Percentiles rank a stretch among this genome's conserved stretches.
Evolutionary conservation across 1,140 invertebrate species (phyloP).

Genomic region (Saccostrea echinata): DNA sequence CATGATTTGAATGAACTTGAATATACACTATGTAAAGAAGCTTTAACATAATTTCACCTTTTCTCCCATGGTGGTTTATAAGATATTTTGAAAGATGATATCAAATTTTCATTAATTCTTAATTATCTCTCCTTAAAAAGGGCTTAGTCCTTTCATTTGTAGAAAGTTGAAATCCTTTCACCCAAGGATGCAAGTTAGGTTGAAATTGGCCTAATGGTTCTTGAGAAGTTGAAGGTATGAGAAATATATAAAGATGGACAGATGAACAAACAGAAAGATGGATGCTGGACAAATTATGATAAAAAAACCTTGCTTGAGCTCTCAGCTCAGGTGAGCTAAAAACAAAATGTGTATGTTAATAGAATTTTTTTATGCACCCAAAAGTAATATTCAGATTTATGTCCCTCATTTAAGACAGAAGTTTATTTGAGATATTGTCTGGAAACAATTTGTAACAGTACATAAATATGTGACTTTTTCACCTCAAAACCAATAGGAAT

Average conservation of each 20-base stretch:
- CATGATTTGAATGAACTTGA: not conserved
- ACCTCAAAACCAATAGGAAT: too few species aligned
- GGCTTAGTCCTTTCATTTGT: not conserved
- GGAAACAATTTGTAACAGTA: too few species aligned
- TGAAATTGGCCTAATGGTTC: not conserved
- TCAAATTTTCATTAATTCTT: not conserved
- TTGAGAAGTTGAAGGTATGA: not conserved
- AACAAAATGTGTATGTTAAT: too few species aligned
- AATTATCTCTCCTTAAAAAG: not conserved
- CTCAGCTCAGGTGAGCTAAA: not conserved
- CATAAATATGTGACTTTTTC: too few species aligned
- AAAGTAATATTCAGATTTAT: too few species aligned
- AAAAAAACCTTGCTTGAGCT: not conserved
- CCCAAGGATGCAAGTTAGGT: not conserved
- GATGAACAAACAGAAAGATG: too few species aligned
- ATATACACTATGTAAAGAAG: not conserved
- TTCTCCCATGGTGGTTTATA: not conserved
- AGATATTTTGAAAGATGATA: not conserved
- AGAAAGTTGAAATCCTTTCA: too few species aligned
- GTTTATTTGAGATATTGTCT: too few species aligned
- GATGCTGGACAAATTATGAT: not conserved
- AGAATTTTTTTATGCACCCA: too few species aligned
- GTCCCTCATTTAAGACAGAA: too few species aligned
- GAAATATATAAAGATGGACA: not conserved
- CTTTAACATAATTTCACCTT: not conserved